Conservation (phyloP, 2,888 invertebrate species). For the Diarsia rubi region DNA sequence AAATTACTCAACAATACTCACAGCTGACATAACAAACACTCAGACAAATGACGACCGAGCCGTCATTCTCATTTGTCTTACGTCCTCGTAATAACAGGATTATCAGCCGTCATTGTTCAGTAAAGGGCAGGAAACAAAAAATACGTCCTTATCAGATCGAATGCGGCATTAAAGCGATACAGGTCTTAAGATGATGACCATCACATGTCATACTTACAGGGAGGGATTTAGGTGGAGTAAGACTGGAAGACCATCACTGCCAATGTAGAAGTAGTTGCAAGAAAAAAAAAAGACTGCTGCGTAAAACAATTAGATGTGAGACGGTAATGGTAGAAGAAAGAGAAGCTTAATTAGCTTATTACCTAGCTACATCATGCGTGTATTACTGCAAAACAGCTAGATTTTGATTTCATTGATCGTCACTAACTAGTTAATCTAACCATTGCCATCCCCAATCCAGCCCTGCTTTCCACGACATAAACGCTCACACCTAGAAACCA, state of each 20-base stretch:
- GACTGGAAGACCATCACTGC: too few relatives aligned
- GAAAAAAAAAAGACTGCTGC: too few relatives aligned
- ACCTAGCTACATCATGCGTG: too few relatives aligned
- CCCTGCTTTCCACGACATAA: conserved; percentile 57
- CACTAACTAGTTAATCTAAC: neutral
- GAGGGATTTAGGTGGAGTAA: conserved; percentile 49
- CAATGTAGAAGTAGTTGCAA: too few relatives aligned
- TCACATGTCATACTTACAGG: conserved; percentile 77
- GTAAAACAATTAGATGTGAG: too few relatives aligned
- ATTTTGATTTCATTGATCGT: neutral
- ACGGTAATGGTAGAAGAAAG: too few relatives aligned
- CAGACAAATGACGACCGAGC: conserved; percentile 42
- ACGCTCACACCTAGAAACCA: conserved; percentile 47
- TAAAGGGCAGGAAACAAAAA: conserved; percentile 75
- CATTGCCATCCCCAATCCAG: conserved; percentile 23
- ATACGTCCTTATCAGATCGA: conserved; percentile 75
- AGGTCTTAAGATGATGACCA: conserved; percentile 78
- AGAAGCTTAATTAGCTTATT: too few relatives aligned
- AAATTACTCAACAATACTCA: conserved; percentile 47
- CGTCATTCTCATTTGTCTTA: conserved; percentile 47
- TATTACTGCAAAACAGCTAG: too few relatives aligned
- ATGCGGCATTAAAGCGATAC: conserved; percentile 77
- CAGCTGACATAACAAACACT: conserved; percentile 19
- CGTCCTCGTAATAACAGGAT: conserved; percentile 68
- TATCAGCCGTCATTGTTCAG: conserved; percentile 74